Conservation (phyloP, 2,888 invertebrate species). For the Oxystoma pomonae region DNA sequence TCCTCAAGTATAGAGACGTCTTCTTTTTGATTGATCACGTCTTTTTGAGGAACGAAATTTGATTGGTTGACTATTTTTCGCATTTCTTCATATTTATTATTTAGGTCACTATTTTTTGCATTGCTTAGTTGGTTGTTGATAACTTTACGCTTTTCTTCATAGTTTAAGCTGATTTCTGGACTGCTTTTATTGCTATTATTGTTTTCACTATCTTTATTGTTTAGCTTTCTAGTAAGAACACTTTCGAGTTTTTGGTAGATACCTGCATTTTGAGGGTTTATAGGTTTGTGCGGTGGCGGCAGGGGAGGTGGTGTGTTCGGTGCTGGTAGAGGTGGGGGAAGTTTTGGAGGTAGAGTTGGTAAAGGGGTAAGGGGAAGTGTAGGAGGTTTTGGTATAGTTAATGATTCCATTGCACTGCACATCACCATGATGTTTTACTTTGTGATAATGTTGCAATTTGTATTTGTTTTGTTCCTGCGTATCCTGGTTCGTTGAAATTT, state of each 20-base stretch:
- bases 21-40: constrained; percentile 8
- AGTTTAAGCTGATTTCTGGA: background rate
- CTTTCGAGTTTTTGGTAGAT: background rate
- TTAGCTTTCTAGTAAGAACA: background rate
- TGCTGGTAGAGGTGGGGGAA: background rate
- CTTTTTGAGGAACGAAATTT: background rate
- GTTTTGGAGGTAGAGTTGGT: constrained; percentile 16
- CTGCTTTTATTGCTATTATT: background rate
- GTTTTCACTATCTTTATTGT: background rate
- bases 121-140: background rate
- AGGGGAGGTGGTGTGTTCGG: background rate
- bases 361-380: constrained; percentile 35
- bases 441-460: no score
- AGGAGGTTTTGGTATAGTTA: constrained; percentile 41
- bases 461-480: no score
- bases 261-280: background rate
- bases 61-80: background rate
- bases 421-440: constrained; percentile 29
- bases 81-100: background rate
- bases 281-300: background rate
- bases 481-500: no score
- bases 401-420: constrained; percentile 39
- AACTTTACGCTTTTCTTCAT: background rate
- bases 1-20: constrained; percentile 17
- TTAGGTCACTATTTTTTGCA: background rate